A percentile compares a stretch with the other conserved stretches of the same genome.
phyloP scores from a whole-genome alignment of 2,888 invertebrate species.

The Pristionchus japonicus region DNA sequence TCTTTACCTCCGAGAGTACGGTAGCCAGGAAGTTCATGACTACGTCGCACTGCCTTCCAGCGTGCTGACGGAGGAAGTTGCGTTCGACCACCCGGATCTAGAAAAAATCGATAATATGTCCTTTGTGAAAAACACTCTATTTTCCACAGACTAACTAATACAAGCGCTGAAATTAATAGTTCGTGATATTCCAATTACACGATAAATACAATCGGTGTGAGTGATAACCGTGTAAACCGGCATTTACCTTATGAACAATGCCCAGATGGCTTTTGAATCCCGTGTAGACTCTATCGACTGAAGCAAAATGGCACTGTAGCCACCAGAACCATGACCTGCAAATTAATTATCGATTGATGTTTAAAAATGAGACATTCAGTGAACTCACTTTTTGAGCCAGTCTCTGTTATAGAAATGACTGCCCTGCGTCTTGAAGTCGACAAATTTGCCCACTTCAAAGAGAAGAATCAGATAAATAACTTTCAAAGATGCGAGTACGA shows the following conservation, averaged over 20 bases:
- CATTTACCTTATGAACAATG: background rate
- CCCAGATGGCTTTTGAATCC: slow-evolving; percentile 27
- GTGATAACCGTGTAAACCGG: no score
- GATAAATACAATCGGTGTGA: no score
- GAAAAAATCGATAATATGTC: background rate
- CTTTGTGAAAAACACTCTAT: background rate
- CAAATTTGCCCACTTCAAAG: background rate
- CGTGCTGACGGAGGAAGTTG: background rate
- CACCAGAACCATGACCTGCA: slow-evolving; percentile 7
- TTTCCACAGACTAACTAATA: no score
- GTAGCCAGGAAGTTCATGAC: background rate
- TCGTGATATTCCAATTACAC: no score
- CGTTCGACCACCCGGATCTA: background rate
- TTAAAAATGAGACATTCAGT: no score
- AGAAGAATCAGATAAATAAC: background rate
- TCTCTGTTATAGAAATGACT: background rate
- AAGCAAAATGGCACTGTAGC: background rate
- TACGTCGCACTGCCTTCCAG: background rate
- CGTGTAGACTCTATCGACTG: background rate
- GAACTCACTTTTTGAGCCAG: slow-evolving; percentile 32
- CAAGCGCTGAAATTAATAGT: no score
- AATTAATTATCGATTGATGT: background rate
- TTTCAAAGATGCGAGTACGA: background rate
- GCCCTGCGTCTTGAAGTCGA: slow-evolving; percentile 20
- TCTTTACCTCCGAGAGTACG: background rate